Evolutionary conservation across 1,140 invertebrate genomes (phyloP).

Genomic region (Gyrodactylus bullatarudis): DNA sequence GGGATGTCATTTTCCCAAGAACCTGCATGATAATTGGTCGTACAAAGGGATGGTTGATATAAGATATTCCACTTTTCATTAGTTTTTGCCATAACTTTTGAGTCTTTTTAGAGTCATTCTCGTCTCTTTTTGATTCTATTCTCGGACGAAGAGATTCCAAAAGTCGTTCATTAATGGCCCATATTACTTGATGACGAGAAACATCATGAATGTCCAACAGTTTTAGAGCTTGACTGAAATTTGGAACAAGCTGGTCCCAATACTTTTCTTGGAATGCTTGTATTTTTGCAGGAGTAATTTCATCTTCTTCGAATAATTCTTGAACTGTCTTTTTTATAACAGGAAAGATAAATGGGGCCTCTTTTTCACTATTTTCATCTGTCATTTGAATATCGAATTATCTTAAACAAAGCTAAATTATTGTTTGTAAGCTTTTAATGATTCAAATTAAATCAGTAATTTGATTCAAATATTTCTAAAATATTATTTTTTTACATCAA

Average conservation of each 20-base stretch:
- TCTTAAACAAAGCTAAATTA: no score
- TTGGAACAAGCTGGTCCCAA: not conserved
- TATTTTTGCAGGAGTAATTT: not conserved
- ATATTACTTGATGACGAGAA: not conserved
- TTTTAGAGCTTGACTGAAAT: not conserved
- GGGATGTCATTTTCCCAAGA: not conserved
- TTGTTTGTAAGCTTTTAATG: no score
- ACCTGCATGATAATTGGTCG: constrained; percentile 3
- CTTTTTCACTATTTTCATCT: no score
- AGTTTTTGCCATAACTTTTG: constrained; percentile 5
- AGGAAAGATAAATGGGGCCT: not conserved
- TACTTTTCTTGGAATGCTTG: not conserved
- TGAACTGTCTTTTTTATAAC: not conserved
- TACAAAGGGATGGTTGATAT: constrained; percentile 1
- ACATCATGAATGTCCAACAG: not conserved
- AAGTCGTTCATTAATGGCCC: not conserved
- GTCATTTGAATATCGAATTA: no score
- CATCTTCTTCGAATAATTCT: not conserved
- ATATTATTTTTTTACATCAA: no score
- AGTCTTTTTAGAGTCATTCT: not conserved
- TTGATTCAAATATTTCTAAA: no score
- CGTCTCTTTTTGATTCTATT: not conserved
- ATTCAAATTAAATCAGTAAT: no score
- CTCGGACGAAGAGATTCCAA: not conserved
- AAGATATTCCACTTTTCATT: not conserved